phyloP scores from a whole-genome alignment of 2,113 vertebrate genomes.

The Camelus bactrianus region DNA sequence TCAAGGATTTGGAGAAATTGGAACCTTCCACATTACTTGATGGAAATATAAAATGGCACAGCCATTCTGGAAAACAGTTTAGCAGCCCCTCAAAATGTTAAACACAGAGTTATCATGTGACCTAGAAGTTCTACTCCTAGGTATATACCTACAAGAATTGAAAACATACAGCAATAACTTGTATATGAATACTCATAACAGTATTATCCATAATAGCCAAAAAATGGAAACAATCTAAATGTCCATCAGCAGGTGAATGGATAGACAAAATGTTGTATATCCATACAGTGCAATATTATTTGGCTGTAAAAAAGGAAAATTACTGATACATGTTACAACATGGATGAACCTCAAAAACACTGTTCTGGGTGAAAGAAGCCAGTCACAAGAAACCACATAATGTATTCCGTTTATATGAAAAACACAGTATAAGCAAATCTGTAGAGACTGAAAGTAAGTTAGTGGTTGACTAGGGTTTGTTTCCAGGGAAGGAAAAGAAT shows the following conservation, averaged over 20 bases:
- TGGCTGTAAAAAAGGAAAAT: background rate
- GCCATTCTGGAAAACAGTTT: background rate
- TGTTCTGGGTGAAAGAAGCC: background rate
- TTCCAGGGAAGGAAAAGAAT: background rate
- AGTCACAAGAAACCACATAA: background rate
- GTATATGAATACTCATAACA: background rate
- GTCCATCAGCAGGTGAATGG: background rate
- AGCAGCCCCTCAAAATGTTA: background rate
- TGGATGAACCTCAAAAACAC: background rate
- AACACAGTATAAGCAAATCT: background rate
- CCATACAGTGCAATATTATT: background rate
- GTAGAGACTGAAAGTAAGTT: background rate
- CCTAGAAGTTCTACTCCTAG: background rate
- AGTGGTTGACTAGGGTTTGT: background rate
- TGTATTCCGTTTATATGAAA: background rate
- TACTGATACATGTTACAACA: background rate
- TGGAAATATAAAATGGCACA: background rate
- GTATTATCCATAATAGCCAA: slow-evolving; percentile 3
- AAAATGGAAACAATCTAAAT: background rate
- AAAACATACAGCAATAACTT: background rate
- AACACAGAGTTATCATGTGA: background rate
- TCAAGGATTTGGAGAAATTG: background rate
- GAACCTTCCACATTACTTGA: background rate
- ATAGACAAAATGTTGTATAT: background rate
- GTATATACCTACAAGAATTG: background rate